Percentiles rank a stretch among this genome's conserved stretches.
Conservation (phyloP, 2,888 invertebrate genomes). For the Drosophila conformis region DNA sequence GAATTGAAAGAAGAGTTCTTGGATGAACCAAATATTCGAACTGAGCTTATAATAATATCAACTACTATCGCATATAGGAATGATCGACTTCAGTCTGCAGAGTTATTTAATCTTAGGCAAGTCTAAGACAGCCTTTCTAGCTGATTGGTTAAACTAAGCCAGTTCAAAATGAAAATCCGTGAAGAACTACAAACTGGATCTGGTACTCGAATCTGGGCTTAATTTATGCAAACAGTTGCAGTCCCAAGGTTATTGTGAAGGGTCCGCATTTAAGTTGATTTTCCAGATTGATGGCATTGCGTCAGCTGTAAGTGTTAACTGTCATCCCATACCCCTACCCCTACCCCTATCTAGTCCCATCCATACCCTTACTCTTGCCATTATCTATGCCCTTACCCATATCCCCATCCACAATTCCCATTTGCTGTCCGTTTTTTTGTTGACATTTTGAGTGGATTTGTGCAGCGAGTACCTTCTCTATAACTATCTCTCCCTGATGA, state of each 20-base stretch:
- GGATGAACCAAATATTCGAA: too few relatives aligned
- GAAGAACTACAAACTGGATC: slow-evolving; percentile 5
- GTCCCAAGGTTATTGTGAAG: slow-evolving; percentile 10
- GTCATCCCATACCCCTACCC: slow-evolving; percentile 18
- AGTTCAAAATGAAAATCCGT: slow-evolving; percentile 57
- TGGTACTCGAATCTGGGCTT: slow-evolving; percentile 24
- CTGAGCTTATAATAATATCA: neutral
- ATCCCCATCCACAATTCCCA: slow-evolving; percentile 9
- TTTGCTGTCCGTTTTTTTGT: slow-evolving; percentile 5
- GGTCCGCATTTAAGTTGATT: slow-evolving; percentile 62
- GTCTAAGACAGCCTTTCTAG: neutral
- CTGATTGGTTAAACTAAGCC: slow-evolving; percentile 50
- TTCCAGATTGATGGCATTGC: slow-evolving; percentile 72
- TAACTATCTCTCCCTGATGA: slow-evolving; percentile 38
- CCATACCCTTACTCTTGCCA: neutral
- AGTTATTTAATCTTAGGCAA: neutral
- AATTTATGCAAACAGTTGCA: slow-evolving; percentile 53
- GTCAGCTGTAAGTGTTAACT: slow-evolving; percentile 65
- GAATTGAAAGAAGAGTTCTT: too few relatives aligned
- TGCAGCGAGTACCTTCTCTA: slow-evolving; percentile 41
- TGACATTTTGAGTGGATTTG: slow-evolving; percentile 46
- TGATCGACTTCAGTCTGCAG: neutral
- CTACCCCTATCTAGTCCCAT: neutral
- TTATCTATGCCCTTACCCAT: neutral
- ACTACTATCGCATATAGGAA: neutral